These are phyloP conservation scores for Tachystola acroxantha DNA, from an alignment of 2,888 invertebrate species.

Conservation along the genomic window DNA sequence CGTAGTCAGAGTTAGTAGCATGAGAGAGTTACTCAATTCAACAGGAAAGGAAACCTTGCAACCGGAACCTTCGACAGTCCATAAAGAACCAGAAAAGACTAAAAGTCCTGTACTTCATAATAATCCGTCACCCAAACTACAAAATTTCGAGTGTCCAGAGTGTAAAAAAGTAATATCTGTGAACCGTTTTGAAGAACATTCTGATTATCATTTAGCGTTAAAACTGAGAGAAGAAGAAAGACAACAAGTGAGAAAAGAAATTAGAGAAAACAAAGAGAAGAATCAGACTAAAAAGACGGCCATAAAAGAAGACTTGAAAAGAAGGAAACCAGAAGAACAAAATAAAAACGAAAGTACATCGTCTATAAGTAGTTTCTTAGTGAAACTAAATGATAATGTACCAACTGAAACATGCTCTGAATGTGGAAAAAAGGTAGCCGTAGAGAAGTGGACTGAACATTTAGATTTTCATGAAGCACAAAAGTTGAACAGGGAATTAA, in stretches of 20 bases:
- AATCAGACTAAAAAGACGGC: slow-evolving; percentile 1
- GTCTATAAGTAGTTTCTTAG: slow-evolving; percentile 61
- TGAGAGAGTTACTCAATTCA: slow-evolving; percentile 48
- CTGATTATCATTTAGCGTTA: slow-evolving; percentile 86
- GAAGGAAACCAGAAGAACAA: slow-evolving; percentile 11
- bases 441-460: slow-evolving; percentile 84
- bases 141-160: slow-evolving; percentile 75
- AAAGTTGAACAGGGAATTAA: slow-evolving; percentile 83
- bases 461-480: slow-evolving; percentile 91
- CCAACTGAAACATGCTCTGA: slow-evolving; percentile 79
- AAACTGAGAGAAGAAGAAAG: slow-evolving; percentile 80
- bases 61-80: background rate
- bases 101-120: background rate
- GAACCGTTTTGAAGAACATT: slow-evolving; percentile 81
- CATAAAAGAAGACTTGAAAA: slow-evolving; percentile 1
- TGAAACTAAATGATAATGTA: slow-evolving; percentile 53
- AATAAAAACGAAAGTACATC: slow-evolving; percentile 36
- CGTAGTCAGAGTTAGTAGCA: slow-evolving; percentile 42
- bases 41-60: slow-evolving; percentile 17
- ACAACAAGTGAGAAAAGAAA: slow-evolving; percentile 37
- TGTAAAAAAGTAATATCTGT: slow-evolving; percentile 80
- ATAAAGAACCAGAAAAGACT: slow-evolving; percentile 5
- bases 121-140: slow-evolving; percentile 16
- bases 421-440: slow-evolving; percentile 81
- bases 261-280: slow-evolving; percentile 24